Evolutionary conservation across 2,797 vertebrate species (phyloP).

Genomic region (Aeoliscus strigatus): DNA sequence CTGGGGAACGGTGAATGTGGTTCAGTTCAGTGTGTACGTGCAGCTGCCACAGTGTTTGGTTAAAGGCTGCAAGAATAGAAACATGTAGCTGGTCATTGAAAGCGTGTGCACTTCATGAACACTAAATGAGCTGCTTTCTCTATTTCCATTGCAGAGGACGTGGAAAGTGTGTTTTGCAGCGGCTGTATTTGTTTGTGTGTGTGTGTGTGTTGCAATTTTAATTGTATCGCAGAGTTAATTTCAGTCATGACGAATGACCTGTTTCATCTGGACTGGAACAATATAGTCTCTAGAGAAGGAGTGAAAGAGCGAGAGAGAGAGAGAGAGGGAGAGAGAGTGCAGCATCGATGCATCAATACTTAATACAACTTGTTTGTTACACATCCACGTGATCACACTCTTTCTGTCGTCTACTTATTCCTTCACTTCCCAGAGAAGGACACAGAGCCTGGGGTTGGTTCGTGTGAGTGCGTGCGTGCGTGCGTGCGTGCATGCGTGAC

Average conservation of each 20-base stretch:
- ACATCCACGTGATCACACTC: conserved; percentile 35
- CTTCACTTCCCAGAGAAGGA: conserved; percentile 7
- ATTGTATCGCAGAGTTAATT: conserved; percentile 22
- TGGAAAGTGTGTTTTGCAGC: not conserved
- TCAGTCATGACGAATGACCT: conserved; percentile 46
- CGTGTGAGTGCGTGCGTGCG: conserved; percentile 1
- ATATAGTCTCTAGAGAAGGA: conserved; percentile 21
- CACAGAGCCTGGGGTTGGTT: not conserved
- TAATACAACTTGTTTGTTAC: conserved; percentile 35
- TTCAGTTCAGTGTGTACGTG: not conserved
- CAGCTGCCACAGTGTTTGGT: conserved; percentile 2
- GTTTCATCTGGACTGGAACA: conserved; percentile 35
- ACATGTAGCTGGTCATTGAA: conserved; percentile 14
- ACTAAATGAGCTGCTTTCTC: conserved; percentile 41
- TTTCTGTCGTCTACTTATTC: conserved; percentile 23
- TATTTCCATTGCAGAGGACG: not conserved
- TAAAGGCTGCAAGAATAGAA: conserved; percentile 9
- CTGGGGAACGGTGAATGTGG: conserved; percentile 6
- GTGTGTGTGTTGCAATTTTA: conserved; percentile 21
- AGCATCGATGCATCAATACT: conserved; percentile 57
- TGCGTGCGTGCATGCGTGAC: no score
- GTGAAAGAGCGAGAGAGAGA: not conserved
- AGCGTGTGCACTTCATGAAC: conserved; percentile 35
- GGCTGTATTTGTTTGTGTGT: not conserved
- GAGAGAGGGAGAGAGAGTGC: conserved; percentile 6